Evolutionary conservation across 2,888 invertebrate genomes (phyloP), one percentile per base, ranked within the genome.

Genomic region (Oscheius sp.): DNA sequence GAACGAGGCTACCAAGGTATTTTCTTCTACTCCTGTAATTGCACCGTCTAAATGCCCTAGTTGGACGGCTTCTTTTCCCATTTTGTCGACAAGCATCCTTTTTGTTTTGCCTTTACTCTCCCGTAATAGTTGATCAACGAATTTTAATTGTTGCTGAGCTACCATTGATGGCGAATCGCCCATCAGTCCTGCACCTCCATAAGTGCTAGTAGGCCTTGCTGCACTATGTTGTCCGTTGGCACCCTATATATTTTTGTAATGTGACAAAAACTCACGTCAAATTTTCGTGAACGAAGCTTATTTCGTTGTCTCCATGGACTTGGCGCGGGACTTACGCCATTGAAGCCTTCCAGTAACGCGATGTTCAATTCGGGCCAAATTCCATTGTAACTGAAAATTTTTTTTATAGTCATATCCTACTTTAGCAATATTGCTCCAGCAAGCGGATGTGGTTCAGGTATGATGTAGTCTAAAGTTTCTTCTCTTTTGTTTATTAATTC

Each of bases 21-120:
- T 97, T 87, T 98, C 98, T 88, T 98, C 97, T 0, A 95, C 92
- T 84, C 89, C 89, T n/a, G 87, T 94, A 47, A 89, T 86, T 57
- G 87, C 87, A 17, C 87, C 93, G 47, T 92, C 92, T 44, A 92
- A 92, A 74, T 95, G 92, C 14, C 95, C 95, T 72, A 97, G 88
- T 56, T 94, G 95, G 1, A 94, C 92, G 9, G 96, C 97, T 89
- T 98, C 98, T 54, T 80, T 81, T 17, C 97, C 97, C 92, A 98
- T 93, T 89, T 98, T 98, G 85, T 96, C 95, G n/a, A 98, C 91
- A 36, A 98, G 89, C 95, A 98, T 96, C 77, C 96, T 90, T 88
- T 98, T 98, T 0, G 97, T 98, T 90, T 95, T 85, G 1, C 77
- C 86, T 82, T 89, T 90, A 57, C 87, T 88, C 81, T 90, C 97